phyloP scores from a whole-genome alignment of 2,113 vertebrate genomes.

The Zootoca vivipara region DNA sequence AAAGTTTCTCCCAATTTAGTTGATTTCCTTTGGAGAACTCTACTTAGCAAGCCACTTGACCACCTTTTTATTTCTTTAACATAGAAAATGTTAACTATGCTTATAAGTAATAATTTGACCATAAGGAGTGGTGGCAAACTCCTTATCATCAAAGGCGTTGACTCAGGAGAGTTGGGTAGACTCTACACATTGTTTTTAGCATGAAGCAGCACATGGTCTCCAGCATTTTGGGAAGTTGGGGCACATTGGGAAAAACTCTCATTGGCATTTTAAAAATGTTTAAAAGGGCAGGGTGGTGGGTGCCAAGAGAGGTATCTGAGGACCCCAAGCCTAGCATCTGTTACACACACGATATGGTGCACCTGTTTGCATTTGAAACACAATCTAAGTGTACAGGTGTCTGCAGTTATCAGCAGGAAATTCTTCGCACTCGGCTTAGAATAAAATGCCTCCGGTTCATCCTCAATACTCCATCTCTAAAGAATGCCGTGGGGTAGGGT shows the following conservation, averaged over 20 bases:
- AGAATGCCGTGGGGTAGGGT: not conserved
- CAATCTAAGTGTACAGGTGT: not conserved
- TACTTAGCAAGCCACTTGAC: not conserved
- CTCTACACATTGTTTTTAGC: not conserved
- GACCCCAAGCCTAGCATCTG: not conserved
- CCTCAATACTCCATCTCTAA: not conserved
- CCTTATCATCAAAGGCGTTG: not conserved
- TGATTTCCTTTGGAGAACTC: not conserved
- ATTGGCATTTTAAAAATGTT: too few species aligned
- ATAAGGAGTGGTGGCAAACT: not conserved
- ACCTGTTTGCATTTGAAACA: not conserved
- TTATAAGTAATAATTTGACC: not conserved
- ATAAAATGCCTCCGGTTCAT: not conserved
- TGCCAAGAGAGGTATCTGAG: too few species aligned
- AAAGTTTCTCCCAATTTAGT: not conserved
- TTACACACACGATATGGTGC: not conserved
- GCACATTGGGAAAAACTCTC: too few species aligned
- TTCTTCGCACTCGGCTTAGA: not conserved
- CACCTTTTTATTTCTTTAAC: constrained; percentile 2
- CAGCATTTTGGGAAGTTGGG: too few species aligned
- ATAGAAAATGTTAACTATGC: too few species aligned
- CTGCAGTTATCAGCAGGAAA: not conserved
- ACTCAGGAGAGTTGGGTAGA: too few species aligned
- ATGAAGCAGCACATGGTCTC: not conserved
- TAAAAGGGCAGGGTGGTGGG: too few species aligned